Conservation (phyloP, 2,888 invertebrate species). For the Melinaea marsaeus region DNA sequence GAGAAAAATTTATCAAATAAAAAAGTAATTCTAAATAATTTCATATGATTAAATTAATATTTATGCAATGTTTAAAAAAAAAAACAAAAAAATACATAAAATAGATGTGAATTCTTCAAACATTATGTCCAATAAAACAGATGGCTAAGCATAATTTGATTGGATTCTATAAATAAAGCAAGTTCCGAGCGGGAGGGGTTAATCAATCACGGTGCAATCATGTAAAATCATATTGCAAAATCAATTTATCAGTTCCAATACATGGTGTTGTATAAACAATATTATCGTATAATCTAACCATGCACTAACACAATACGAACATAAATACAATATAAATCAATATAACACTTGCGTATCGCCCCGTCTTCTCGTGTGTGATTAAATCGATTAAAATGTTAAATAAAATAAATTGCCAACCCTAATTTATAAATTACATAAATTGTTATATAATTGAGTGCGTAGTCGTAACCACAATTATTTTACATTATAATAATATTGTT, state of each 20-base stretch:
- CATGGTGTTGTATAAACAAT: neutral
- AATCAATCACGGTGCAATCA: constrained; percentile 17
- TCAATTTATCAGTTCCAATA: constrained; percentile 10
- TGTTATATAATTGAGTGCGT: no score
- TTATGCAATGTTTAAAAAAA: neutral
- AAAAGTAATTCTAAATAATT: no score
- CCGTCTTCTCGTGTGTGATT: no score
- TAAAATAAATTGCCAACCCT: no score
- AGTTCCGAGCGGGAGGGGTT: constrained; percentile 19
- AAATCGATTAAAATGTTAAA: no score
- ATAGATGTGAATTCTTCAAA: constrained; percentile 5
- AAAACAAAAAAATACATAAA: neutral
- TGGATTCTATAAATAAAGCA: constrained; percentile 12
- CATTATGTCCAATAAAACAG: constrained; percentile 6
- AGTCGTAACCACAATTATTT: constrained; percentile 16
- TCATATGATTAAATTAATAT: no score
- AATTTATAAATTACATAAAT: no score
- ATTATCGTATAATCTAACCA: neutral
- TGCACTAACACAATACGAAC: no score
- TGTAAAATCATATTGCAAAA: constrained; percentile 18
- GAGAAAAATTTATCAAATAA: no score
- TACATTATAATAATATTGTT: constrained; percentile 26
- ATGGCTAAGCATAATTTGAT: constrained; percentile 18
- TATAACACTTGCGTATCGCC: no score
- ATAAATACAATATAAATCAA: no score